Conservation (phyloP, 2,888 invertebrate genomes). For the Amorpha juglandis region DNA sequence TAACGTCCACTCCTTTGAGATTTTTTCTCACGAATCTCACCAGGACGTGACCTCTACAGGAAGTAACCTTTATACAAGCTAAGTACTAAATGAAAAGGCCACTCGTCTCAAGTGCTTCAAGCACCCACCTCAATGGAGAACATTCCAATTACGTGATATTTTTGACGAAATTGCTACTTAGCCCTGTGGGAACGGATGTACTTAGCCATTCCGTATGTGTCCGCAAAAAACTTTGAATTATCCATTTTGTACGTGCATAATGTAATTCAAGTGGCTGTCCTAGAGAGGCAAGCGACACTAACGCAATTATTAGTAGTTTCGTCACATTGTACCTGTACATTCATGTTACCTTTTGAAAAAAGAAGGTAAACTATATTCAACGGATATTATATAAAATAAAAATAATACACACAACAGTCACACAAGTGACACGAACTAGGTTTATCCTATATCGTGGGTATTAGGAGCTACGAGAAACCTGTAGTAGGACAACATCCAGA, state of each 20-base stretch:
- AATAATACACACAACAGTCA: too few relatives aligned
- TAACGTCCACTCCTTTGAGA: not conserved
- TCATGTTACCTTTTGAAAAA: too few relatives aligned
- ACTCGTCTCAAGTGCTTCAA: constrained; percentile 34
- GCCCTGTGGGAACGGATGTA: constrained; percentile 71
- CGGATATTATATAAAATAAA: too few relatives aligned
- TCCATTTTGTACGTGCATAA: constrained; percentile 6
- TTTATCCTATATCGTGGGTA: too few relatives aligned
- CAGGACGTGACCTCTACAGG: constrained; percentile 33
- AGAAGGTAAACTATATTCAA: too few relatives aligned
- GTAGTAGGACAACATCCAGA: too few relatives aligned
- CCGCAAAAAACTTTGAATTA: constrained; percentile 3
- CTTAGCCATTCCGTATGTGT: constrained; percentile 32
- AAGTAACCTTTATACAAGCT: constrained; percentile 26
- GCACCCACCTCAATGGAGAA: constrained; percentile 54
- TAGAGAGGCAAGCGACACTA: not conserved
- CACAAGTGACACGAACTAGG: too few relatives aligned
- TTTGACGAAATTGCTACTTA: constrained; percentile 53
- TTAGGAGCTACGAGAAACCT: too few relatives aligned
- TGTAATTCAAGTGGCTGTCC: not conserved
- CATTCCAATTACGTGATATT: constrained; percentile 66
- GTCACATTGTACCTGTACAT: too few relatives aligned
- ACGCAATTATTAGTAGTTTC: not conserved
- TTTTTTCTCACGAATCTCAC: constrained; percentile 34
- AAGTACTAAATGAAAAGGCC: constrained; percentile 29